phyloP scores from a whole-genome alignment of 2,113 vertebrate species.

The Phodopus roborovskii region DNA sequence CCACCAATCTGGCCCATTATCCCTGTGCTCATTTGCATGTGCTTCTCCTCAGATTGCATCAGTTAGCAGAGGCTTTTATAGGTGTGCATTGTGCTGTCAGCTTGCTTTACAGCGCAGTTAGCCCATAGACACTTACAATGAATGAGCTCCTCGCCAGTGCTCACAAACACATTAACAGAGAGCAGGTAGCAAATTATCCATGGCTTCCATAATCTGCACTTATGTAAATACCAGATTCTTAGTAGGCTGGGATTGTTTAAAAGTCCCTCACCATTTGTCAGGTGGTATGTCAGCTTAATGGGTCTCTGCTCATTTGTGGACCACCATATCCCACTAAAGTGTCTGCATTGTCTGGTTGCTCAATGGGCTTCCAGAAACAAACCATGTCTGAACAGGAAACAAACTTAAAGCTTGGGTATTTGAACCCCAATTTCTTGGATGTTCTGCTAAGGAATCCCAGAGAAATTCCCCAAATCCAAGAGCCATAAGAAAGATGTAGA shows the following conservation, averaged over 20 bases:
- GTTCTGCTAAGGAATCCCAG: not conserved
- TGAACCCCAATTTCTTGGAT: not conserved
- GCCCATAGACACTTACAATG: constrained; percentile 83
- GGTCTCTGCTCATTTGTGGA: constrained; percentile 80
- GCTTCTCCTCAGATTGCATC: constrained; percentile 58
- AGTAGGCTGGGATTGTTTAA: constrained; percentile 81
- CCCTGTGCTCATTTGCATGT: constrained; percentile 71
- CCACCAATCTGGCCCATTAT: constrained; percentile 72
- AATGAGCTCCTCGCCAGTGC: constrained; percentile 79
- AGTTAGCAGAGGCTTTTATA: constrained; percentile 76
- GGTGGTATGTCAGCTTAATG: constrained; percentile 84
- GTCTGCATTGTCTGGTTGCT: constrained; percentile 83
- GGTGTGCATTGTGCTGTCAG: constrained; percentile 85
- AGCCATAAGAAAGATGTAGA: not conserved
- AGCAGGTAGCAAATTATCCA: constrained; percentile 83
- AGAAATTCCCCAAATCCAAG: not conserved
- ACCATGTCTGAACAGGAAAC: not conserved
- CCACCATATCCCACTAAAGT: constrained; percentile 79
- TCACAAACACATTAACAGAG: constrained; percentile 83
- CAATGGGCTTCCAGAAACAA: constrained; percentile 50
- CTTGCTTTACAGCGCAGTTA: constrained; percentile 84
- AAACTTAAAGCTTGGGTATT: not conserved
- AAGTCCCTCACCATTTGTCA: constrained; percentile 82
- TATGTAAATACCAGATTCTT: constrained; percentile 83
- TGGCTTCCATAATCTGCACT: constrained; percentile 82